phyloP scores from a whole-genome alignment of 2,888 invertebrate genomes.

The Scaptomyza tumidula region DNA sequence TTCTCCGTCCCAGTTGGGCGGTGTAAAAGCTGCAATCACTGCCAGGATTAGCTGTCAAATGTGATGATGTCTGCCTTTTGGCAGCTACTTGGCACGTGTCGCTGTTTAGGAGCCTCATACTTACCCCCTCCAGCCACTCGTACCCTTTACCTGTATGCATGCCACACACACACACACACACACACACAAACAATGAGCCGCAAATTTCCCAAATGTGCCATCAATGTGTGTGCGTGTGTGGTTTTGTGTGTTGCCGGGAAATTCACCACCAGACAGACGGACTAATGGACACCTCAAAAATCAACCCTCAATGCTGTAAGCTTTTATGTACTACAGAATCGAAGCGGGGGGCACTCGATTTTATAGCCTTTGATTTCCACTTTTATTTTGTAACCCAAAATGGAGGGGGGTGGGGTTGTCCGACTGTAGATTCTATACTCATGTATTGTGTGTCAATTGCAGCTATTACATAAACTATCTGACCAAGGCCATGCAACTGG shows the following conservation, averaged over 20 bases:
- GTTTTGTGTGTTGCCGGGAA: constrained; percentile 8
- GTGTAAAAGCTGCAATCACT: constrained; percentile 51
- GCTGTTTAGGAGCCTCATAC: constrained; percentile 47
- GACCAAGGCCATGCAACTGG: constrained; percentile 90
- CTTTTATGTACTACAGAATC: constrained; percentile 16
- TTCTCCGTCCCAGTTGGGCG: constrained; percentile 8
- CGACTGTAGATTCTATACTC: background rate
- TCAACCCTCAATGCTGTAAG: constrained; percentile 54
- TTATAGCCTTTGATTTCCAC: constrained; percentile 63
- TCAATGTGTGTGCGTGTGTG: constrained; percentile 33
- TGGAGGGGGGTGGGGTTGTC: background rate
- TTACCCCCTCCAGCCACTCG: background rate
- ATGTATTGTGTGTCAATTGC: constrained; percentile 50
- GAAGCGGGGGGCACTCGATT: constrained; percentile 30
- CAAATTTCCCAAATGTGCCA: constrained; percentile 50
- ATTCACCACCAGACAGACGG: constrained; percentile 42
- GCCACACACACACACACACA: constrained; percentile 18
- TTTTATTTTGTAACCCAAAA: constrained; percentile 49
- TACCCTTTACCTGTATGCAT: constrained; percentile 24
- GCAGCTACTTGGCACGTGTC: constrained; percentile 77
- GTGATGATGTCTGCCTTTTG: constrained; percentile 67
- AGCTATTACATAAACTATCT: constrained; percentile 92
- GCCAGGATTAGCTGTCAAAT: constrained; percentile 72
- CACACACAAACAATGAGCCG: constrained; percentile 21
- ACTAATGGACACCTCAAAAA: constrained; percentile 17